Base-by-base conservation (phyloP, 2,797 vertebrate genomes). In the Argya squamiceps region DNA sequence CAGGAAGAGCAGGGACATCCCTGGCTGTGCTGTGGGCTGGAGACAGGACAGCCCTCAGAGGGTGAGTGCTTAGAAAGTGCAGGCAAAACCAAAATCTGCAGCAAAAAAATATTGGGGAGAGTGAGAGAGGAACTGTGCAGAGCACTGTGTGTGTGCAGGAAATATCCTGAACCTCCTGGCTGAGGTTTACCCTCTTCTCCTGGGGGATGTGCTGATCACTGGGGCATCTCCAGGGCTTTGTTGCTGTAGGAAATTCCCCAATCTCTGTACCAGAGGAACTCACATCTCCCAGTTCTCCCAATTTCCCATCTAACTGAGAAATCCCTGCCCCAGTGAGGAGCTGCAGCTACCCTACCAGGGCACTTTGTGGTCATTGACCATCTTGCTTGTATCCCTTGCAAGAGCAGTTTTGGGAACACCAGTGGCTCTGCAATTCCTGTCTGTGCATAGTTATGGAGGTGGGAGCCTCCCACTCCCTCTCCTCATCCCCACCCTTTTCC, bases 361-460 rank as follows among this genome's bases (percentile, higher is more conserved):
- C 37, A 21, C 47, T 19, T 7, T 7, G 58, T 39, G 26, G 5
- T 6, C 32, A 4, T 1, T 30, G 30, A 4, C 14, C 11, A 34
- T 9, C 0, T 1, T n/a, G 6, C 41, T 41, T 18, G 41, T 17
- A 34, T 9, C 24, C 24, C 0, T 1, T 36, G 6, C 30, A 21
- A 26, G 39, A n/a, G 2, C 39, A 49, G 6, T 68, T 79, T 60
- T 29, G 15, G 34, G 59, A 37, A 56, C 22, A 14, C 21, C 36
- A 9, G 3, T 6, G n/a, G 16, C 41, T 78, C 29, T 70, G 8
- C 36, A 65, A 7, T 1, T 8, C 14, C n/a, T 79, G 26, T 3
- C 30, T 30, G 7, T 16, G 49, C 29, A 11, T 3, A 19, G 0
- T 0, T 1, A 6, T 2, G 13, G 53, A 71, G 24, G 4, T 15